A percentile compares a stretch with the other conserved stretches of the same genome.
Evolutionary conservation across 2,797 vertebrate species (phyloP).

Genomic region (Coluber constrictor): DNA sequence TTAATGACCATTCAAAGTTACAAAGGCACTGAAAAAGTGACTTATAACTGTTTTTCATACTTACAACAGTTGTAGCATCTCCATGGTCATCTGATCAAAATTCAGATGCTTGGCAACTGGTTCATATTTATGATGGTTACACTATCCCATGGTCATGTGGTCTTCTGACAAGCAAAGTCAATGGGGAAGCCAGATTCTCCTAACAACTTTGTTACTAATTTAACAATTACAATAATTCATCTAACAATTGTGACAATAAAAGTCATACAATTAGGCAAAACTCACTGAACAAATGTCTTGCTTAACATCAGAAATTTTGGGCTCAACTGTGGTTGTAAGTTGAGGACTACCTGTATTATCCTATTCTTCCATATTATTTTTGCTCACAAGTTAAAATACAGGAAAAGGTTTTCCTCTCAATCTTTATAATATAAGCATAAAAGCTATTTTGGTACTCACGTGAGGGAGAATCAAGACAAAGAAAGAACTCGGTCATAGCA

Average conservation of each 20-base stretch:
- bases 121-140: background rate
- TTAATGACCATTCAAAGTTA: background rate
- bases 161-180: background rate
- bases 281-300: background rate
- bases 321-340: background rate
- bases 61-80: background rate
- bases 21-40: background rate
- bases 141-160: background rate
- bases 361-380: background rate
- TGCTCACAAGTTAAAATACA: background rate
- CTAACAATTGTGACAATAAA: background rate
- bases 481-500: background rate
- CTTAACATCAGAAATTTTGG: background rate
- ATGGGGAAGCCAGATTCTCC: background rate
- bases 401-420: background rate
- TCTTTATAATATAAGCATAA: background rate
- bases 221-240: background rate
- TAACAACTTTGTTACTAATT: background rate
- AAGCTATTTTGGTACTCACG: rapidly evolving
- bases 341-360: background rate
- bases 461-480: background rate
- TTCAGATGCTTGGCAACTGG: background rate
- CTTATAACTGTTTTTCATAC: background rate
- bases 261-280: background rate
- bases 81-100: background rate